Conservation (phyloP, 1,140 invertebrate species). For the Myzus persicae region DNA sequence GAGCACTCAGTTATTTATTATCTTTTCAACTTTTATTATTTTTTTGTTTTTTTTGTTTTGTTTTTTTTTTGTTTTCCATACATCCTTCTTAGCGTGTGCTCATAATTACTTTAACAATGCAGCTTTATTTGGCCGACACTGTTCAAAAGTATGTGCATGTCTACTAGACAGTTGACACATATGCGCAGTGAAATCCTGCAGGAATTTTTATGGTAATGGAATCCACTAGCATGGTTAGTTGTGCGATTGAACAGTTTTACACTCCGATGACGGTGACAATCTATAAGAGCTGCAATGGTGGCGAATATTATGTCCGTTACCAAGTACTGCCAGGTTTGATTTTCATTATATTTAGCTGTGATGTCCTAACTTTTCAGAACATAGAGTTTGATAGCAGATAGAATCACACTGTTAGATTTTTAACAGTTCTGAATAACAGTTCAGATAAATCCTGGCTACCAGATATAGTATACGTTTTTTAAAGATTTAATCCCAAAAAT, state of each 20-base stretch:
- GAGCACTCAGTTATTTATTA: slow-evolving; percentile 28
- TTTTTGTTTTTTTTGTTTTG: not conserved
- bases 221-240: not conserved
- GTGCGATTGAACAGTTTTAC: slow-evolving; percentile 19
- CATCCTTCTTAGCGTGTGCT: not conserved
- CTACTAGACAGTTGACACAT: not conserved
- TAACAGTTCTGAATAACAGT: not conserved
- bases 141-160: not conserved
- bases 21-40: not conserved
- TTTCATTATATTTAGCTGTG: slow-evolving; percentile 48
- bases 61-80: slow-evolving; percentile 4
- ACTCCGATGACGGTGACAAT: slow-evolving; percentile 46
- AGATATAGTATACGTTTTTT: not conserved
- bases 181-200: not conserved
- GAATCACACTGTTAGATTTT: not conserved
- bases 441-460: not conserved
- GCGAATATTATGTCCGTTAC: slow-evolving; percentile 49
- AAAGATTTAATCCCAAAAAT: not conserved
- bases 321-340: slow-evolving; percentile 40
- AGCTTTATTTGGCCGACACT: slow-evolving; percentile 26
- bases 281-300: not conserved
- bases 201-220: slow-evolving; percentile 45
- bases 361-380: not conserved
- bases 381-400: not conserved
- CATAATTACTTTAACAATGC: slow-evolving; percentile 34